phyloP scores from a whole-genome alignment of 2,888 invertebrate species.

The Sesamia inferens region DNA sequence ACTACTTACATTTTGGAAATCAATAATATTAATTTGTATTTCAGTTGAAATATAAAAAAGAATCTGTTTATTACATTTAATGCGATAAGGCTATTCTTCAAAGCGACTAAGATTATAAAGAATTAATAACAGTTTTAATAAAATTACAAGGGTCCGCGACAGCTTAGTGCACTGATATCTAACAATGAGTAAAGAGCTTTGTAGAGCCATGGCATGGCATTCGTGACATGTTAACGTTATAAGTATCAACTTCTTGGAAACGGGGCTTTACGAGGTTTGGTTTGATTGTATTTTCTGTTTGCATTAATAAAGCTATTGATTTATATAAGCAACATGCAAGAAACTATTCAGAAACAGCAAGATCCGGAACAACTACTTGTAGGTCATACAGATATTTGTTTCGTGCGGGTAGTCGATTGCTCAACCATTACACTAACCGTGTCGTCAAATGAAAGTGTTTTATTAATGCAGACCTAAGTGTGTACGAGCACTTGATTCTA shows the following conservation, averaged over 20 bases:
- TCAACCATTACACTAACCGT: no score
- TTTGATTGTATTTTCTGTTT: no score
- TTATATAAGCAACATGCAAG: no score
- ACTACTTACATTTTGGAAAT: not conserved
- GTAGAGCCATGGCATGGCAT: no score
- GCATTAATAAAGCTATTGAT: no score
- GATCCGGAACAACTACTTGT: no score
- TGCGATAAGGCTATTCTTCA: not conserved
- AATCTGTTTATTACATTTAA: slow-evolving; percentile 15
- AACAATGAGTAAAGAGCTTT: slow-evolving; percentile 1
- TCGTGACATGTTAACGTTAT: no score
- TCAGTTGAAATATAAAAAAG: slow-evolving; percentile 1
- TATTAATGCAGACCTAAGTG: not conserved
- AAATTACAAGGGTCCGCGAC: slow-evolving; percentile 9
- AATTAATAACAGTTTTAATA: slow-evolving; percentile 1
- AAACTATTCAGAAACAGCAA: no score
- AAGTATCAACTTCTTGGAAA: no score
- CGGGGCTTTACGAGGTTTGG: no score
- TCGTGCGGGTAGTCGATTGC: no score
- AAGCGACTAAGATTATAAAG: slow-evolving; percentile 5
- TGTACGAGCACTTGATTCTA: not conserved
- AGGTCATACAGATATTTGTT: no score
- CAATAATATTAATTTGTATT: slow-evolving; percentile 12
- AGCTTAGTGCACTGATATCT: slow-evolving; percentile 8
- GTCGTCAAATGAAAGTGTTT: not conserved